Percentiles rank a stretch among this genome's conserved stretches.
These are phyloP conservation scores for Ladona fulva DNA, from an alignment of 1,140 invertebrate species.

Conservation along the genomic window DNA sequence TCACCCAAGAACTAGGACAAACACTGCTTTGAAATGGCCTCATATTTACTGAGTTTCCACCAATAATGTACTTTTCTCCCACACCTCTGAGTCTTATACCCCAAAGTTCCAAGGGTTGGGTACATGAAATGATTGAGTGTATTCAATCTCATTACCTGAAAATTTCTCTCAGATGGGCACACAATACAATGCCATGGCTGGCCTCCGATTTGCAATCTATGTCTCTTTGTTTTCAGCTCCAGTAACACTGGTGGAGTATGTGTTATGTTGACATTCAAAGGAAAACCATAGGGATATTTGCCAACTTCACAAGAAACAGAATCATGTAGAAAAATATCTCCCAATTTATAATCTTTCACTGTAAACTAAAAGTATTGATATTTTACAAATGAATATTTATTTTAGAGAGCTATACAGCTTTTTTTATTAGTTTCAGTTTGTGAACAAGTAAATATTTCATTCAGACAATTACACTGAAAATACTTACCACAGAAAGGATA, in stretches of 20 bases:
- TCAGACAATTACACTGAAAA: neutral
- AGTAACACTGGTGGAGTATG: neutral
- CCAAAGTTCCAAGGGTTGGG: too few relatives aligned
- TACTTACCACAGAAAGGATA: neutral
- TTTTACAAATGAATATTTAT: neutral
- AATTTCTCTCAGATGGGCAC: neutral
- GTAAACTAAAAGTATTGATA: neutral
- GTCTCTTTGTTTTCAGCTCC: neutral
- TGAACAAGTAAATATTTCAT: neutral
- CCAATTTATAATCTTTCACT: neutral
- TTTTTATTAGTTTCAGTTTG: neutral
- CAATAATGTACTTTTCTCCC: too few relatives aligned
- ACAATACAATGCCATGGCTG: neutral
- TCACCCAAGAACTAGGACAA: too few relatives aligned
- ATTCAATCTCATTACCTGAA: neutral
- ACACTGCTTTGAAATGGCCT: too few relatives aligned
- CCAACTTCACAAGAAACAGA: neutral
- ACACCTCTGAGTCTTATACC: too few relatives aligned
- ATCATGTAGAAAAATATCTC: neutral
- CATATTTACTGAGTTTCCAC: too few relatives aligned
- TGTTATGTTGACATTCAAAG: neutral
- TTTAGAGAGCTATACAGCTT: too few relatives aligned
- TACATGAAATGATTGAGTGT: too few relatives aligned
- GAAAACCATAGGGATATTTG: neutral
- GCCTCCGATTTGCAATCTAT: neutral